Evolutionary conservation across 2,797 vertebrate species (phyloP).

Genomic region (Potorous gilbertii): DNA sequence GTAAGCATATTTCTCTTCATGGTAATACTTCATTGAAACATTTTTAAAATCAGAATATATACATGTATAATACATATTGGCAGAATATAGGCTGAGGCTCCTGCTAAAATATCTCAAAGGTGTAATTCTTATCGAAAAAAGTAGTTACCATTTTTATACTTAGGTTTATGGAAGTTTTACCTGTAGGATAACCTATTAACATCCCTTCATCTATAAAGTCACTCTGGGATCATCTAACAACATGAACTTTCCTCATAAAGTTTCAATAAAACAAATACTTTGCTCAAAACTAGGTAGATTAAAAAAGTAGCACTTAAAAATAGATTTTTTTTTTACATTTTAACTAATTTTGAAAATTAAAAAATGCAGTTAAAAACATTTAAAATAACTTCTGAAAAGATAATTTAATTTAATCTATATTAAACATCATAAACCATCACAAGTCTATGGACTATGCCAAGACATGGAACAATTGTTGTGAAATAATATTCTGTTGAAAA

Average conservation of each 20-base stretch:
- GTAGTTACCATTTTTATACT: accelerated
- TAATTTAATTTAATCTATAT: neutral
- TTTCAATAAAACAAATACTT: conserved; percentile 23
- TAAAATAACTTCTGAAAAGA: neutral
- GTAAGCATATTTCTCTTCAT: neutral
- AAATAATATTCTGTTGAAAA: neutral
- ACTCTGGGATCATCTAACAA: conserved; percentile 28
- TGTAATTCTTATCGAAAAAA: conserved; percentile 9
- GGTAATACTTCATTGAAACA: neutral
- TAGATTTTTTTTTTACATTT: neutral
- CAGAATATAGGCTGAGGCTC: conserved; percentile 15
- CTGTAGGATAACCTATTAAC: neutral
- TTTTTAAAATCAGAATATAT: conserved; percentile 26
- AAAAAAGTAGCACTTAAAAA: neutral
- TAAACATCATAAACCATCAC: neutral
- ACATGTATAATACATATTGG: neutral
- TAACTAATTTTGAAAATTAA: neutral
- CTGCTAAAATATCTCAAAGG: conserved; percentile 50
- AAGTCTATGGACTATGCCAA: neutral
- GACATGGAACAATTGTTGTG: neutral
- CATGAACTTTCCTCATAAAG: conserved; percentile 10
- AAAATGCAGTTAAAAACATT: neutral
- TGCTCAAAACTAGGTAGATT: neutral
- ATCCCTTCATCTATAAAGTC: neutral
- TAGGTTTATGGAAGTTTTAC: conserved; percentile 32